phyloP scores from a whole-genome alignment of 1,140 invertebrate genomes.

The Mycetomoellerius zeteki region DNA sequence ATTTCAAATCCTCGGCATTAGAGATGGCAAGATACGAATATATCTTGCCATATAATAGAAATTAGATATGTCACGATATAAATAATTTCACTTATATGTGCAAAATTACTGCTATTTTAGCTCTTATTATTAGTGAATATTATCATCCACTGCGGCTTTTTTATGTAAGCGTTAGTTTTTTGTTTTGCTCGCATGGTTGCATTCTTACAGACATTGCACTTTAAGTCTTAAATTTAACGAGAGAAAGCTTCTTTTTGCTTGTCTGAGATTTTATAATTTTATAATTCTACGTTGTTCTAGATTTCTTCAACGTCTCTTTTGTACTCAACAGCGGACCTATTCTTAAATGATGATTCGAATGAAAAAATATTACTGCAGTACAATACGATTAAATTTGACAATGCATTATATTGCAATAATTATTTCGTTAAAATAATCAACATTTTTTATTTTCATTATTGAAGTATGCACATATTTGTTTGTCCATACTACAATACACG shows the following conservation, averaged over 20 bases:
- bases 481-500: neutral
- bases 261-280: conserved; percentile 11
- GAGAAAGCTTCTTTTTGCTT: neutral
- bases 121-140: neutral
- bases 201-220: neutral
- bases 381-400: neutral
- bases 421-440: neutral
- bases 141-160: neutral
- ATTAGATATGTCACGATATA: neutral
- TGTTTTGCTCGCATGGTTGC: neutral
- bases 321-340: neutral
- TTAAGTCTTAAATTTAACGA: conserved; percentile 1
- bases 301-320: conserved; percentile 5
- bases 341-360: neutral
- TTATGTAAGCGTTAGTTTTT: neutral
- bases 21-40: neutral
- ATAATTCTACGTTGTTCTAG: neutral
- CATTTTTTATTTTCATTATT: neutral
- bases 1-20: neutral
- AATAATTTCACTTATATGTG: conserved; percentile 27
- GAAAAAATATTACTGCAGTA: neutral
- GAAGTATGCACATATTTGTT: neutral
- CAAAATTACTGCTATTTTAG: conserved; percentile 50
- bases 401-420: neutral
- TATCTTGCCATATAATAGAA: neutral